Percentiles rank a stretch among this genome's conserved stretches.
phyloP scores from a whole-genome alignment of 2,888 invertebrate genomes.

The Hypomecis punctinalis region DNA sequence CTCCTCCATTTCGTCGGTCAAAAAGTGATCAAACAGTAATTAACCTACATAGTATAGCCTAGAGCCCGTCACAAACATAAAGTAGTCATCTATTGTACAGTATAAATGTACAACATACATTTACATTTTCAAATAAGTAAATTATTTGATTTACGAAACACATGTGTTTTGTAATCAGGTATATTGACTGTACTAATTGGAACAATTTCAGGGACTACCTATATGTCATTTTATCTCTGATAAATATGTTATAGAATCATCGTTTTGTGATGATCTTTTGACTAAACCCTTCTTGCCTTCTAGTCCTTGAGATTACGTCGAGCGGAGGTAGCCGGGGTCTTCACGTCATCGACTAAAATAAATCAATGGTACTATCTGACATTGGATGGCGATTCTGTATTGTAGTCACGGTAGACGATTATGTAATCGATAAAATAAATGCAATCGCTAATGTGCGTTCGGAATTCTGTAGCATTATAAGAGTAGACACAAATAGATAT shows the following conservation, averaged over 20 bases:
- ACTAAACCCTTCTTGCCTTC: slow-evolving; percentile 38
- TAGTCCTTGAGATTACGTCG: slow-evolving; percentile 49
- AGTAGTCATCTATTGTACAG: no score
- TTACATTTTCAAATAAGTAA: no score
- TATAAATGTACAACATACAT: no score
- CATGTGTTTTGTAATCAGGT: slow-evolving; percentile 1
- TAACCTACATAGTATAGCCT: not conserved
- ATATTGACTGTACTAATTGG: slow-evolving; percentile 4
- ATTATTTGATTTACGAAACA: not conserved
- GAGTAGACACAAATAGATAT: no score
- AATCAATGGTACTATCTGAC: slow-evolving; percentile 47
- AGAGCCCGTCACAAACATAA: not conserved
- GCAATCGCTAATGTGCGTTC: slow-evolving; percentile 9
- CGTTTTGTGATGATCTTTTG: slow-evolving; percentile 6
- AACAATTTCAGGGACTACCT: slow-evolving; percentile 9
- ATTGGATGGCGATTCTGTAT: slow-evolving; percentile 19
- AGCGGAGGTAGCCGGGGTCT: slow-evolving; percentile 16
- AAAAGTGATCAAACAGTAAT: not conserved
- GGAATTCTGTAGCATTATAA: not conserved
- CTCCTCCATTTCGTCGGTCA: no score
- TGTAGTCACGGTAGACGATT: slow-evolving; percentile 21
- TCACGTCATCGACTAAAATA: slow-evolving; percentile 69
- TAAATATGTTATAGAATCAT: no score
- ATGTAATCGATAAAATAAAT: slow-evolving; percentile 22
- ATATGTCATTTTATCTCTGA: slow-evolving; percentile 5